Conservation (phyloP, 2,113 vertebrate genomes). For the Mirza zaza region DNA sequence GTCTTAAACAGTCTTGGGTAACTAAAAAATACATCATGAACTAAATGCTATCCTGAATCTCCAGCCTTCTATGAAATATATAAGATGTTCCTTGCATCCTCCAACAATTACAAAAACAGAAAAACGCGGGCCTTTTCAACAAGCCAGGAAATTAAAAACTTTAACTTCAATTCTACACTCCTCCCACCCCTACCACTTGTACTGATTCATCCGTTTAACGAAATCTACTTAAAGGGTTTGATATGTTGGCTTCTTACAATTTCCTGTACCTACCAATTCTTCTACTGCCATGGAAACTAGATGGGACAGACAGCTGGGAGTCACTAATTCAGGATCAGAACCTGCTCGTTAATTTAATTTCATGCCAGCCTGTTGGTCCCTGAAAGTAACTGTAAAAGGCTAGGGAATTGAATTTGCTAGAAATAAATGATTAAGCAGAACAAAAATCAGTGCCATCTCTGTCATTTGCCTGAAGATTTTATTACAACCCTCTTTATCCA, state of each 20-base stretch:
- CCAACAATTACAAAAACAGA: slow-evolving; percentile 38
- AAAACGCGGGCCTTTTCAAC: slow-evolving; percentile 21
- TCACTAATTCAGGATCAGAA: slow-evolving; percentile 47
- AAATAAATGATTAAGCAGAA: slow-evolving; percentile 69
- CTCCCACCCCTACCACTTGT: neutral
- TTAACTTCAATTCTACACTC: slow-evolving; percentile 29
- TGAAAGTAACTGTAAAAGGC: slow-evolving; percentile 66
- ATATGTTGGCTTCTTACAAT: slow-evolving; percentile 51
- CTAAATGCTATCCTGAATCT: slow-evolving; percentile 4
- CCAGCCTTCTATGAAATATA: neutral
- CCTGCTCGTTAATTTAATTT: slow-evolving; percentile 74
- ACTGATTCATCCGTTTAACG: slow-evolving; percentile 49
- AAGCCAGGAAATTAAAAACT: slow-evolving; percentile 35
- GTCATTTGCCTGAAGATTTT: slow-evolving; percentile 67
- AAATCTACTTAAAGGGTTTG: slow-evolving; percentile 43
- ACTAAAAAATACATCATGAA: neutral
- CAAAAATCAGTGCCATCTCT: slow-evolving; percentile 60
- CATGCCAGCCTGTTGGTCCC: slow-evolving; percentile 59
- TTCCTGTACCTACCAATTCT: slow-evolving; percentile 44
- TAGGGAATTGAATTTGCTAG: slow-evolving; percentile 58
- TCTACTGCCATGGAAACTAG: slow-evolving; percentile 73
- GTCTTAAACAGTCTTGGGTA: slow-evolving; percentile 17
- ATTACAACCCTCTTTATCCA: slow-evolving; percentile 43
- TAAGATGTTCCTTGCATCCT: slow-evolving; percentile 21
- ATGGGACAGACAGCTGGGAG: slow-evolving; percentile 69